These are phyloP conservation scores for Stegodyphus mimosarum DNA, from an alignment of 1,140 invertebrate species.

Conservation along the genomic window DNA sequence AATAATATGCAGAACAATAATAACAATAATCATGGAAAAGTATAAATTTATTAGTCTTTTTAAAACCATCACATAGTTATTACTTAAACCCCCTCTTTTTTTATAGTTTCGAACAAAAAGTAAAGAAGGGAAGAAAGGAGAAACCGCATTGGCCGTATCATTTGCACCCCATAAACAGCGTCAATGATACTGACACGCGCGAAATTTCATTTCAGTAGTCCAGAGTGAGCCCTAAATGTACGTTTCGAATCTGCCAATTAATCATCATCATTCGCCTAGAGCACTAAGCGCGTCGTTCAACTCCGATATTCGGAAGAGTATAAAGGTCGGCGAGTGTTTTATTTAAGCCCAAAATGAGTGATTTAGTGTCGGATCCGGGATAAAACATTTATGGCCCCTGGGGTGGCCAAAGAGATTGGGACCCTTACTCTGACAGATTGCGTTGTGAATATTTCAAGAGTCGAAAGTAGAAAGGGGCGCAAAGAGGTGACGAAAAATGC, in stretches of 20 bases:
- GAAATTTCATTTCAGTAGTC: no score
- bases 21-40: no score
- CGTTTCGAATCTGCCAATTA: not conserved
- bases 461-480: not conserved
- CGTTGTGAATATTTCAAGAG: slow-evolving; percentile 21
- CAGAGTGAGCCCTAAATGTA: no score
- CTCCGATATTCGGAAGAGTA: not conserved
- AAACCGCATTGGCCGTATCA: no score
- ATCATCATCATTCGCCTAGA: not conserved
- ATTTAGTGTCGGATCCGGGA: slow-evolving; percentile 15
- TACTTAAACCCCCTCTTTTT: no score
- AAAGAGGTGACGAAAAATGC: not conserved
- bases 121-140: no score
- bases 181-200: no score
- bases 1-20: no score
- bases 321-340: slow-evolving; percentile 3
- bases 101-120: no score
- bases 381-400: slow-evolving; percentile 12
- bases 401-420: not conserved
- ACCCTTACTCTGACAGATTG: not conserved
- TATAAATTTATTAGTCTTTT: no score
- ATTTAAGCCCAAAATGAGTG: slow-evolving; percentile 17
- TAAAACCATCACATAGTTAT: no score
- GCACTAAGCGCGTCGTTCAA: not conserved
- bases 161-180: no score